phyloP scores from a whole-genome alignment of 2,888 invertebrate species.

The Tryphoninae sp. region DNA sequence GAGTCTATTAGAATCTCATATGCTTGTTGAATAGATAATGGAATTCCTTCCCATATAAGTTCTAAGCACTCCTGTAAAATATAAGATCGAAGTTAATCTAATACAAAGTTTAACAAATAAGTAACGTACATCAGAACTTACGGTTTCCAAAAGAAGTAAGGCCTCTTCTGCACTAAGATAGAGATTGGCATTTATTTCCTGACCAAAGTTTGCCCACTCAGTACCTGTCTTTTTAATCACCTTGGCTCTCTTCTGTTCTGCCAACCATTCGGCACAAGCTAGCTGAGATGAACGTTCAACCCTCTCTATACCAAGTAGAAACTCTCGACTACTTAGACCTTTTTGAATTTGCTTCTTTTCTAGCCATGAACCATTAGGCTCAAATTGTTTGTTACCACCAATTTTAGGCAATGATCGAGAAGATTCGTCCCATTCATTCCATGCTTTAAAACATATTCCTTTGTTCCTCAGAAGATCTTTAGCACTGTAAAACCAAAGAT shows the following conservation, averaged over 20 bases:
- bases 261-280: constrained; percentile 84
- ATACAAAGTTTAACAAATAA: not conserved
- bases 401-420: constrained; percentile 82
- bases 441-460: constrained; percentile 73
- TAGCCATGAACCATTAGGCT: constrained; percentile 84
- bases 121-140: constrained; percentile 77
- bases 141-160: constrained; percentile 86
- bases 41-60: constrained; percentile 83
- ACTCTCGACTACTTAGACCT: constrained; percentile 83
- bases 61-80: constrained; percentile 85
- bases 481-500: constrained; percentile 70
- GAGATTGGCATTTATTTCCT: constrained; percentile 81
- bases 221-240: constrained; percentile 83
- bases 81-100: too few relatives aligned
- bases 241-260: constrained; percentile 82
- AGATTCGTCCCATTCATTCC: constrained; percentile 80
- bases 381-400: constrained; percentile 82
- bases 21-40: constrained; percentile 86
- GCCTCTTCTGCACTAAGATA: constrained; percentile 86
- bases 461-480: constrained; percentile 74
- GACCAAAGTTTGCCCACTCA: constrained; percentile 84
- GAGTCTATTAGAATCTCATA: constrained; percentile 83
- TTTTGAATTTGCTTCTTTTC: constrained; percentile 85
- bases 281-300: constrained; percentile 84
- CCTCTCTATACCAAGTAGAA: constrained; percentile 83